Conservation (phyloP, 2,113 vertebrate species). For the Chionomys nivalis region DNA sequence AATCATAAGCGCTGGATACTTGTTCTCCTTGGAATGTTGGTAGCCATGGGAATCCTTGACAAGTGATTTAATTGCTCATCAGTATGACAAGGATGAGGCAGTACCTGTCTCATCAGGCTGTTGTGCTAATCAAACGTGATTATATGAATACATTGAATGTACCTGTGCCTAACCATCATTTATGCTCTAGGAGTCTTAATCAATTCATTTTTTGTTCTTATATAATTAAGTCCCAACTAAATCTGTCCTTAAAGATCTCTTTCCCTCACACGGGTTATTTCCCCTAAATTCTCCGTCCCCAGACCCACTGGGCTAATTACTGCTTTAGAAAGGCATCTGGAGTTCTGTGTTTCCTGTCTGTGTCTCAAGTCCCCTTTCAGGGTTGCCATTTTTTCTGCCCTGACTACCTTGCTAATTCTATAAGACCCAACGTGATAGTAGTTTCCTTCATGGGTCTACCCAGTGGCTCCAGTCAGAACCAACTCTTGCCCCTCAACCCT, state of each 20-base stretch:
- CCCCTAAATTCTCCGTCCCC: neutral
- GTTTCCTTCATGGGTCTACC: too few relatives aligned
- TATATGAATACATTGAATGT: neutral
- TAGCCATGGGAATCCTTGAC: neutral
- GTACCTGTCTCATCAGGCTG: neutral
- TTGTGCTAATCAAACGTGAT: slow-evolving; percentile 3
- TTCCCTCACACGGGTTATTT: neutral
- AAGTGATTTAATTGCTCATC: neutral
- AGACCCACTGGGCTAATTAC: neutral
- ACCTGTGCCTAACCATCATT: neutral
- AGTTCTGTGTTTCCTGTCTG: neutral
- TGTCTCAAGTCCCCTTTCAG: neutral
- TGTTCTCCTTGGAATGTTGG: neutral
- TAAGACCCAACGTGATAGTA: neutral
- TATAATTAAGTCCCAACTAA: neutral
- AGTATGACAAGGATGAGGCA: neutral
- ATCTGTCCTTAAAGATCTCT: neutral
- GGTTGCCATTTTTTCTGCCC: neutral
- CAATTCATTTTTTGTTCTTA: neutral
- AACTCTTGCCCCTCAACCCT: neutral
- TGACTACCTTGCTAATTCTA: neutral
- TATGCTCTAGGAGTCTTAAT: neutral
- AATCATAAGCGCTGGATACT: neutral
- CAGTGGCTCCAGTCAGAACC: neutral
- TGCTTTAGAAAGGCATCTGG: neutral